These are phyloP conservation scores for Drosophila tani DNA, from an alignment of 1,140 invertebrate genomes.

Conservation along the genomic window DNA sequence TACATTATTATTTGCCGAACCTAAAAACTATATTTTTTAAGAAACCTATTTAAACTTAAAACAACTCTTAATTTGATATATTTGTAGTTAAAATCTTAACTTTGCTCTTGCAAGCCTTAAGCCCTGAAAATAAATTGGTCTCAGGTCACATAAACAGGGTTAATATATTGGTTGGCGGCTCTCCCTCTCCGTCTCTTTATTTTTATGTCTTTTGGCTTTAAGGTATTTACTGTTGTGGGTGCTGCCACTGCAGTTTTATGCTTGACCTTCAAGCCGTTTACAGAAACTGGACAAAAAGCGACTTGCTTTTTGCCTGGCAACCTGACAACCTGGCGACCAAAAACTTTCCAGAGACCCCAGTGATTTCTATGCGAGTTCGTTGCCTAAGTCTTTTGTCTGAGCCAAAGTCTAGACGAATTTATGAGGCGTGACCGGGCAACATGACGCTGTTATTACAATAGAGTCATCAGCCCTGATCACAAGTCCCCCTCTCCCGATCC, in stretches of 20 bases:
- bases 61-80: too few species aligned
- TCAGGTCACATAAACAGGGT: background rate
- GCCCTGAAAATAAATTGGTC: background rate
- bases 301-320: conserved; percentile 8
- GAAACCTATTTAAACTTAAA: too few species aligned
- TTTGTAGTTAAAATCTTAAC: background rate
- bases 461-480: conserved; percentile 43
- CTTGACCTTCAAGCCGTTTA: conserved; percentile 35
- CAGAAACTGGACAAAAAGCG: conserved; percentile 15
- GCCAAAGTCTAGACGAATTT: conserved; percentile 48
- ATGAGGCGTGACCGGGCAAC: conserved; percentile 45
- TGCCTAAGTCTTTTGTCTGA: conserved; percentile 80
- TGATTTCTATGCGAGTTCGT: conserved; percentile 65
- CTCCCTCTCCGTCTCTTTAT: background rate
- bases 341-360: conserved; percentile 37
- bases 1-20: too few species aligned
- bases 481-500: background rate
- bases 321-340: conserved; percentile 5
- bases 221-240: conserved; percentile 5
- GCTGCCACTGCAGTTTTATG: conserved; percentile 21
- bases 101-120: too few species aligned
- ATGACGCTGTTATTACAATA: conserved; percentile 61
- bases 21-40: background rate
- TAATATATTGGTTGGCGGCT: background rate
- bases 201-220: background rate